Evolutionary conservation across 2,113 vertebrate species (phyloP), one percentile per base, ranked within the genome.

Genomic region (Eulacestoma nigropectus): DNA sequence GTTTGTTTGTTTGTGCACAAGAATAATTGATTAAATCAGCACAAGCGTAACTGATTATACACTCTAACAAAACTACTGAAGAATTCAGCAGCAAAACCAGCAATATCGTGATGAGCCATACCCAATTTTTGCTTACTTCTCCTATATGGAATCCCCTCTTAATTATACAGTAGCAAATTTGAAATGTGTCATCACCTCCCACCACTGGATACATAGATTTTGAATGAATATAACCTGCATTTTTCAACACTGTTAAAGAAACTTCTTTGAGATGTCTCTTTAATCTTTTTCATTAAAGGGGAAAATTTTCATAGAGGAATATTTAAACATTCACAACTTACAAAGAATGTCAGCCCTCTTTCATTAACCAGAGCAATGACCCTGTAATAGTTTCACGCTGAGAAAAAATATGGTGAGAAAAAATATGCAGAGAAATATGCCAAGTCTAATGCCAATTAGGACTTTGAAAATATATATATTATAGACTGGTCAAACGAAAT

Each of bases 11-110:
- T 96, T 97, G 90, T 70, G 83, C 73, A 92, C 64, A 74, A 96
- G 94, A 93, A 95, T 97, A 97, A 97, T 96, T 96, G 80, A 95
- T 92, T 95, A 97, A 97, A 97, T 96, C 84, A 95, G 91, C 93
- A 94, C 80, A 96, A 96, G 93, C 17, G 0, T 70, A 97, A 92
- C 86, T 95, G 96, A 96, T 97, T 97, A 96, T 75, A 95, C 86
- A 92, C 95, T 95, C 91, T 64, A 67, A 77, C 76, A 74, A 92
- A 90, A 95, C 90, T 81, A 88, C 64, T 46, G 64, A 84, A 79
- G 80, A 84, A 81, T 89, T 95, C 78, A 95, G 87, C 74, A 72
- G 94, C 91, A 93, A 89, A 95, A 60, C 44, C 44, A 87, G 74
- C 69, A 75, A 87, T 52, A 73, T 64, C 44, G 18, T 84, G 59